Percentiles rank a stretch among this genome's conserved stretches.
Evolutionary conservation across 2,113 vertebrate species (phyloP).

Genomic region (Amphilophus citrinellus): DNA sequence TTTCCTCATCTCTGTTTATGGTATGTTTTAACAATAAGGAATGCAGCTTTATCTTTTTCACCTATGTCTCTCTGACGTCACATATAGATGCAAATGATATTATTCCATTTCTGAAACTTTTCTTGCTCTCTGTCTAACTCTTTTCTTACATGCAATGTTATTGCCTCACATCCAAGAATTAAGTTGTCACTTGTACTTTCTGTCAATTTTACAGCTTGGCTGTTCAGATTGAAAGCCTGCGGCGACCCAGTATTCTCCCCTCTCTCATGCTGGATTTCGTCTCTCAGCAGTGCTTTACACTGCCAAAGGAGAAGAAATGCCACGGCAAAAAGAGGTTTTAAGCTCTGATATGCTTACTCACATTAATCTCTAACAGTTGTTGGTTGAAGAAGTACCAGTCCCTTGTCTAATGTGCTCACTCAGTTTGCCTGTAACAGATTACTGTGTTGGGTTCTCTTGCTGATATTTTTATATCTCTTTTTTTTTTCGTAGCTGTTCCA

Average conservation of each 20-base stretch:
- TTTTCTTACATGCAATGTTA: constrained; percentile 3
- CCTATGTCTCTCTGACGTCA: constrained; percentile 22
- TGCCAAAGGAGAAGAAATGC: constrained; percentile 58
- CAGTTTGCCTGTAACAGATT: constrained; percentile 16
- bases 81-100: background rate
- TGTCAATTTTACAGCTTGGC: constrained; percentile 76
- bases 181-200: constrained; percentile 23
- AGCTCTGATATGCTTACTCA: constrained; percentile 18
- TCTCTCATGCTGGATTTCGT: constrained; percentile 69
- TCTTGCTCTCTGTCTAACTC: background rate
- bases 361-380: constrained; percentile 15
- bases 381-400: background rate
- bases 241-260: constrained; percentile 9
- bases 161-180: constrained; percentile 1
- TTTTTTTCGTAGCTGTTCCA: constrained; percentile 56
- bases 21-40: background rate
- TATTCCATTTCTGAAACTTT: background rate
- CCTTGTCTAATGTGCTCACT: constrained; percentile 2
- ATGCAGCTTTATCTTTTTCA: constrained; percentile 5
- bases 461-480: constrained; percentile 41
- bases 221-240: constrained; percentile 59
- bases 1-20: background rate
- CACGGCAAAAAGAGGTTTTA: constrained; percentile 59
- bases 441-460: constrained; percentile 27
- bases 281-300: constrained; percentile 62